Evolutionary conservation across 2,888 invertebrate species (phyloP).

Genomic region (Nephrotoma flavescens): DNA sequence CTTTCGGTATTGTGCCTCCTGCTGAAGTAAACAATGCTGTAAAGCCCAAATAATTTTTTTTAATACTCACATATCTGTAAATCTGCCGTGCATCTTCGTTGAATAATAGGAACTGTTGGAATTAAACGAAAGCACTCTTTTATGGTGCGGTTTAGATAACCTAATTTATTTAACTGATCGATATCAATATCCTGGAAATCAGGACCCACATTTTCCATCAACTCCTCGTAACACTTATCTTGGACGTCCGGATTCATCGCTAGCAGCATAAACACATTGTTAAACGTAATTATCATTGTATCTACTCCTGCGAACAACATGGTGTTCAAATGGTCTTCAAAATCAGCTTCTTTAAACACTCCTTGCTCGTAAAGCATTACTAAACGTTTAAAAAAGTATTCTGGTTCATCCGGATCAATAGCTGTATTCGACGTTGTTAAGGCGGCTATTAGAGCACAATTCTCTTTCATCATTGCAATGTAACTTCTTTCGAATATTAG

Average conservation of each 20-base stretch:
- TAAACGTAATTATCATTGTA: not conserved
- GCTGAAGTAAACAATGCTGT: not conserved
- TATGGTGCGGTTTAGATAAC: not conserved
- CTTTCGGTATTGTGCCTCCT: not conserved
- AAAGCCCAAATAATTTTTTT: not conserved
- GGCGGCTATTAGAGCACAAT: not conserved
- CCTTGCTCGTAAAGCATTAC: not conserved
- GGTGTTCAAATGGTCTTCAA: not conserved
- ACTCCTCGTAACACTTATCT: not conserved
- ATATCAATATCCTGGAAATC: not conserved
- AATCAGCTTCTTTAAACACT: not conserved
- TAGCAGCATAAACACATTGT: not conserved
- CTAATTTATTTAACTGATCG: not conserved
- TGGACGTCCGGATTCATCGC: not conserved
- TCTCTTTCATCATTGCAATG: not conserved
- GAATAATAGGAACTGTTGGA: not conserved
- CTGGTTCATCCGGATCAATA: not conserved
- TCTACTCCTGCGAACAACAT: not conserved
- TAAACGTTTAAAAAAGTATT: not conserved
- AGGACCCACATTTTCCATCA: not conserved
- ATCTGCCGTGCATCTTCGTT: not conserved
- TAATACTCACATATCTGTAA: not conserved
- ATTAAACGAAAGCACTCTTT: not conserved
- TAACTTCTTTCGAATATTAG: not conserved
- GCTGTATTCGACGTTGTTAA: not conserved